phyloP scores from a whole-genome alignment of 2,797 vertebrate species.

The Acanthiza pusilla region DNA sequence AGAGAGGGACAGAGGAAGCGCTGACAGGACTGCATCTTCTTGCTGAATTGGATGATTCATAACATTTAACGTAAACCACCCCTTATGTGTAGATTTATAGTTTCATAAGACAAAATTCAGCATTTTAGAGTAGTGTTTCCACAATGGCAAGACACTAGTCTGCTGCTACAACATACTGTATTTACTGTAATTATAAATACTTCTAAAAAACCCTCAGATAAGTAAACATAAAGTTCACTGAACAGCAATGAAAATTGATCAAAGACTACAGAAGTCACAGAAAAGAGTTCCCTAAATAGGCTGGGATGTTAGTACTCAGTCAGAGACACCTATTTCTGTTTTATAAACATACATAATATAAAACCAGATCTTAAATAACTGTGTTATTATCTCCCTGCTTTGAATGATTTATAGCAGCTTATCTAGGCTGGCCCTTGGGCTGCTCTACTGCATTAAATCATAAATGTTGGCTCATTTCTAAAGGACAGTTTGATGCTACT shows the following conservation, averaged over 20 bases:
- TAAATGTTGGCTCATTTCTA: neutral
- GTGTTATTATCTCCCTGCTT: neutral
- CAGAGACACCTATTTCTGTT: neutral
- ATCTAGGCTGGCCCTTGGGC: neutral
- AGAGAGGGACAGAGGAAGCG: fast-evolving
- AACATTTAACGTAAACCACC: neutral
- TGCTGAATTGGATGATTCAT: neutral
- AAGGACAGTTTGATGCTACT: neutral
- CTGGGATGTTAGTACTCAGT: neutral
- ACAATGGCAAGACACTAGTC: neutral
- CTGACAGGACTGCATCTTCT: neutral
- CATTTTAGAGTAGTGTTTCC: neutral
- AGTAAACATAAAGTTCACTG: neutral
- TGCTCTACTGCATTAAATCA: neutral
- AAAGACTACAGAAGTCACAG: neutral
- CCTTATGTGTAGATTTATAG: neutral
- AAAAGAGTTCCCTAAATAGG: neutral
- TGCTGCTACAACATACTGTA: neutral
- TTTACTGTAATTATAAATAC: neutral
- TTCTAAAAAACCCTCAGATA: neutral
- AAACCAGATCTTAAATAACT: neutral
- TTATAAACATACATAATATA: neutral
- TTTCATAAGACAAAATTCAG: neutral
- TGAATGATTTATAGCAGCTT: neutral
- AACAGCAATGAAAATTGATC: neutral